Base-by-base conservation (phyloP, 2,797 vertebrate genomes). In the Acrocephalus scirpaceus region DNA sequence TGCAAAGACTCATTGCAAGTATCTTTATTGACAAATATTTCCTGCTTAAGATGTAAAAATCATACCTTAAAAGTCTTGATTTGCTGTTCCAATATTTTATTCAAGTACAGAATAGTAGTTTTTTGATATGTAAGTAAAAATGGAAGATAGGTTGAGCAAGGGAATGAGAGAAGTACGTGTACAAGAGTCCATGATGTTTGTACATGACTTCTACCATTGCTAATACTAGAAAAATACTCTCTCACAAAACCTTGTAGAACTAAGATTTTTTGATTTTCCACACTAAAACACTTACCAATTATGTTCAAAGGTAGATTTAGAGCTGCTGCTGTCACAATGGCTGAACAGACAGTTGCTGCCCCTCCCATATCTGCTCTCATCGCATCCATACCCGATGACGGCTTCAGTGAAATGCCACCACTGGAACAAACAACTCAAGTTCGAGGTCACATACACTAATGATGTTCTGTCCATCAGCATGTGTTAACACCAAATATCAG, bases 301-400 rank as follows among this genome's bases (percentile, higher is more conserved):
- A 99, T 97, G 94, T 99, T 99, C 88, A 99, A 69, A 11, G 99
- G 99, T 29, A 99, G 97, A 22, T 98, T 98, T 45, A 99, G 98
- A 93, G 98, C 98, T 36, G 98, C 99, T 47, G 99, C 99, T 10
- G 99, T 99, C 96, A 99, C 98, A 13, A 99, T 98, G 72, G 99
- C 98, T 0, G 99, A 98, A 72, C 99, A 99, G 58, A 99, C 97
- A 0, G 99, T 99, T 40, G 99, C 99, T 16, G 99, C 99, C 71
- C 99, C 99, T 4, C 99, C 99, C 99, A 99, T 99, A 88, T 99
- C 99, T 3, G 98, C 99, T 97, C 99, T 98, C 99, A 99, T 99
- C 0, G 98, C 98, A 90, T 99, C 99, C 99, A 99, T 99, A 8
- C 98, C 99, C 0, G 98, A 97, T 2, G 99, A 98, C 0, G 99